Conservation (phyloP, 1,140 invertebrate species). For the Adelges cooleyi region DNA sequence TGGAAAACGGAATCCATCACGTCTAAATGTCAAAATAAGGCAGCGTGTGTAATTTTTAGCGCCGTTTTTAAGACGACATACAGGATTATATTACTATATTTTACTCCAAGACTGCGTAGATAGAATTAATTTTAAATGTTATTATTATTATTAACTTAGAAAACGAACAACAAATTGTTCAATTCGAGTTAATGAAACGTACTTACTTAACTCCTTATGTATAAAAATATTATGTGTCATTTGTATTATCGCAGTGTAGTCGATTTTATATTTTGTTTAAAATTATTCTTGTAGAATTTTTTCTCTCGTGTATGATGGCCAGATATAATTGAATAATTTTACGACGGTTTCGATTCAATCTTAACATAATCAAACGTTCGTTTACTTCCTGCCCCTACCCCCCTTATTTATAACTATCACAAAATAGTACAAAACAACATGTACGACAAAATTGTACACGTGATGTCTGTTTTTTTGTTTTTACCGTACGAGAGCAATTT, state of each 20-base stretch:
- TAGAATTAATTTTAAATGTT: conserved; percentile 14
- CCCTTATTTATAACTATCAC: neutral
- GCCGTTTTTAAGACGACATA: neutral
- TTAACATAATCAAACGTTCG: too few relatives aligned
- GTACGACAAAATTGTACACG: neutral
- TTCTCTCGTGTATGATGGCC: neutral
- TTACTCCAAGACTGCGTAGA: conserved; percentile 19
- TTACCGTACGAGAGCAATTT: neutral
- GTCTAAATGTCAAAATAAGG: neutral
- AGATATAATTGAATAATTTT: neutral
- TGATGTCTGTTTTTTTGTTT: neutral
- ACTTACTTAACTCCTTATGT: conserved; percentile 17
- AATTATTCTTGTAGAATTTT: too few relatives aligned
- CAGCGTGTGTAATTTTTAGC: too few relatives aligned
- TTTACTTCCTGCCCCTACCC: too few relatives aligned
- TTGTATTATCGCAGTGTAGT: neutral
- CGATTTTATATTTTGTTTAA: neutral
- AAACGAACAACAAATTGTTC: neutral
- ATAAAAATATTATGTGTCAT: conserved; percentile 19
- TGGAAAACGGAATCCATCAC: conserved; percentile 10
- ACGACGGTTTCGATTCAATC: neutral
- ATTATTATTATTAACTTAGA: neutral
- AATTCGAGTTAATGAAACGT: neutral
- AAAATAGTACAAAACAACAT: neutral
- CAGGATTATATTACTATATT: neutral